Base-by-base conservation (phyloP, 2,113 vertebrate genomes). In the Pygoscelis antarcticus region DNA sequence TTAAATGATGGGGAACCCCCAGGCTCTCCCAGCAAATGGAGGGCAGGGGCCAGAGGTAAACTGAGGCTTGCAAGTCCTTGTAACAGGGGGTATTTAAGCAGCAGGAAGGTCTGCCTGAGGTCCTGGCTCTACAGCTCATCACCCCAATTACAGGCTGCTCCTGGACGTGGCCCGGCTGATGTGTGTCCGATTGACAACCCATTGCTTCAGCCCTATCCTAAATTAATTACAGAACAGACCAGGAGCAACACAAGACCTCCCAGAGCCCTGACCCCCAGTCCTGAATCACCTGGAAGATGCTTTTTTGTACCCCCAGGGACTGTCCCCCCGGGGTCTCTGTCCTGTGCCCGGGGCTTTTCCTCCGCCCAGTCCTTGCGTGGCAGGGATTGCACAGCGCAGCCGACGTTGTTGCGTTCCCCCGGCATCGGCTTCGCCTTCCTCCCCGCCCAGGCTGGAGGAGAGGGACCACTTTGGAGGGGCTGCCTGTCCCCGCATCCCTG, bases 281-380 rank as follows among this genome's bases (percentile, higher is more conserved):
- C 42, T 49, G 60, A 6, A 58, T 49, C 38, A 30, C 30, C 27
- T 42, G 27, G 51, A 82, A 75, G 65, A 57, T 26, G 10, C 3
- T 58, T 66, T 92, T 58, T 64, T 16, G 42, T 42, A 42, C 42
- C 42, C 14, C 42, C 42, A 42, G 42, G 42, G 42, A 42, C 42
- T 42, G 42, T 16, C 42, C 42, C 14, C 42, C 42, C 14, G 3
- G 42, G 42, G 42, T 42, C 42, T 42, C 42, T 42, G 42, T 42
- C 42, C 42, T 42, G 42, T 42, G 42, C 42, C 42, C 6, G 42
- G 42, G 42, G 42, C 3, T 79, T 40, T 58, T 68, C 47, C 22
- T 65, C 29, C 5, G 3, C 16, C 13, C 13, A 1, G 0, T 62
- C 18, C 44, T 65, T 38, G 62, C 1, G 2, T 10, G 38, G 38